Evolutionary conservation across 1,140 invertebrate genomes (phyloP).

Genomic region (Riptortus pedestris): DNA sequence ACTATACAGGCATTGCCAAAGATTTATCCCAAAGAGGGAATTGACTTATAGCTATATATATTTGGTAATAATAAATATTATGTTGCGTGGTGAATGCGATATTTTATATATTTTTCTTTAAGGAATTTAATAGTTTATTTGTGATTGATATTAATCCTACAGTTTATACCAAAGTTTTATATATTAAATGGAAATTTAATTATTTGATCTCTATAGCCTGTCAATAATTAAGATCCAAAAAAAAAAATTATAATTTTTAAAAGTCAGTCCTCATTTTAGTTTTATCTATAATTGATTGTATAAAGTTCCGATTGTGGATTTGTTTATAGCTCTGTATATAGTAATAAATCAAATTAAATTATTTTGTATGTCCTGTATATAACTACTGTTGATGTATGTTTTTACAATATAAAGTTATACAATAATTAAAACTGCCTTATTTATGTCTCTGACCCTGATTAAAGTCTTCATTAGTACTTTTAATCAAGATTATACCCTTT

Average conservation of each 20-base stretch:
- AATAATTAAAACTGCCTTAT: background rate
- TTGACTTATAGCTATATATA: slow-evolving; percentile 7
- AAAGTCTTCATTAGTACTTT: background rate
- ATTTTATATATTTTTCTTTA: background rate
- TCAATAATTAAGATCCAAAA: slow-evolving; percentile 5
- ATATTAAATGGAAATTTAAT: slow-evolving; percentile 11
- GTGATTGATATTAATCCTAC: slow-evolving; percentile 7
- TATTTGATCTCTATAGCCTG: slow-evolving; percentile 9
- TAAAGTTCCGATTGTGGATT: slow-evolving; percentile 15
- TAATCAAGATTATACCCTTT: background rate
- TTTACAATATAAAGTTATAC: slow-evolving; percentile 23
- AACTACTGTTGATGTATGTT: slow-evolving; percentile 23
- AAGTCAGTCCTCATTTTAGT: slow-evolving; percentile 30
- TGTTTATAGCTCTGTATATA: slow-evolving; percentile 23
- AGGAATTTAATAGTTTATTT: slow-evolving; percentile 10
- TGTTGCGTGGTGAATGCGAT: slow-evolving; percentile 10
- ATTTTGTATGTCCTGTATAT: slow-evolving; percentile 25
- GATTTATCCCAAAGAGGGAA: slow-evolving; percentile 3
- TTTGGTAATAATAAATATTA: slow-evolving; percentile 3
- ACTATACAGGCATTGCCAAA: slow-evolving; percentile 7
- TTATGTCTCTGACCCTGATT: background rate
- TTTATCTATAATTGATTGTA: slow-evolving; percentile 17
- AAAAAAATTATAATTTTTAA: background rate
- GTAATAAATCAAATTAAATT: slow-evolving; percentile 22
- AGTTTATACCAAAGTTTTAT: slow-evolving; percentile 18